Percentiles rank a stretch among this genome's conserved stretches.
These are phyloP conservation scores for Homarus gammarus DNA, from an alignment of 2,888 invertebrate species.

Conservation along the genomic window DNA sequence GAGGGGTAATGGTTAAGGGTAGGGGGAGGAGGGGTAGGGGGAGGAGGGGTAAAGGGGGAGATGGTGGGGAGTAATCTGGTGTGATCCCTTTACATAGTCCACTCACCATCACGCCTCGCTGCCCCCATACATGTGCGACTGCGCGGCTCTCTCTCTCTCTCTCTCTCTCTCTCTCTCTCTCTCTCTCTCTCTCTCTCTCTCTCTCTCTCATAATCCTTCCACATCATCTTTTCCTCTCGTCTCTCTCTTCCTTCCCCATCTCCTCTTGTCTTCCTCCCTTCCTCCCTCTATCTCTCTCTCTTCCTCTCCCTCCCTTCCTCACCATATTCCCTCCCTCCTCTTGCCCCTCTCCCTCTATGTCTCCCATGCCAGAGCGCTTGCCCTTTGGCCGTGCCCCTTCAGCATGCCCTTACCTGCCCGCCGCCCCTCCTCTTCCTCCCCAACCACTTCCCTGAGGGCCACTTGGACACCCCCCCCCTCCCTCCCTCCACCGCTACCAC, in stretches of 20 bases:
- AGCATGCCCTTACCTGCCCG: background rate
- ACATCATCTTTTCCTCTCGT: constrained; percentile 28
- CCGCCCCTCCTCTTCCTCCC: too few species aligned
- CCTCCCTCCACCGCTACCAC: too few species aligned
- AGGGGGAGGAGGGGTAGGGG: constrained; percentile 5
- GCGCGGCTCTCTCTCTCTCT: constrained; percentile 17
- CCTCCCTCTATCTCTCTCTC: background rate
- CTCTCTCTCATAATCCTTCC: constrained; percentile 5
- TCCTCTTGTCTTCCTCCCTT: background rate
- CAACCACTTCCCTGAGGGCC: background rate
- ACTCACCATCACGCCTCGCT: constrained; percentile 20
- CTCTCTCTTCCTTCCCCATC: background rate
- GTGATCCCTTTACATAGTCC: constrained; percentile 1
- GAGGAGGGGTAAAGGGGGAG: constrained; percentile 3
- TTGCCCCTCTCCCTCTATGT: background rate
- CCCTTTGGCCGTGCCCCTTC: background rate
- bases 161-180: constrained; percentile 15
- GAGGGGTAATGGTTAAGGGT: background rate
- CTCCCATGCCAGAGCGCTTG: background rate
- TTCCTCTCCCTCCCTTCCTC: background rate
- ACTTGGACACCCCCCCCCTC: too few species aligned
- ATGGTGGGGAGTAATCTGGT: constrained; percentile 29
- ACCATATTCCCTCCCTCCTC: background rate
- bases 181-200: background rate
- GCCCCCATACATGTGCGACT: constrained; percentile 1